A percentile compares a stretch with the other conserved stretches of the same genome.
Conservation (phyloP, 2,113 vertebrate genomes). For the Rhinoderma darwinii region DNA sequence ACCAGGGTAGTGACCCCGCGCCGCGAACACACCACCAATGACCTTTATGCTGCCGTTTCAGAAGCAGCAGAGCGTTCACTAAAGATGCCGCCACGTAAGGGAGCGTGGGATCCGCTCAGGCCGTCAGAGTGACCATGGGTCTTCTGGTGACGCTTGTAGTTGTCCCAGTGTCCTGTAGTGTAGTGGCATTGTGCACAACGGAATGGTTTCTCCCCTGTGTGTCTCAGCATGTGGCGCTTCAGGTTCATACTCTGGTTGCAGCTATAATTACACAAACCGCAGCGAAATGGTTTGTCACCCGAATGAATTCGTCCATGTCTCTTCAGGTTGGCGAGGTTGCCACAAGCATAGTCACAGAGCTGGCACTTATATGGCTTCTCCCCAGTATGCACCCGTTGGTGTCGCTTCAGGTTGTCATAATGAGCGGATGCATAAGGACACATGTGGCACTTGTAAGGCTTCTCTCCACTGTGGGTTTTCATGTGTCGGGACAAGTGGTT, state of each 20-base stretch:
- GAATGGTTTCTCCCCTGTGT: slow-evolving; percentile 95
- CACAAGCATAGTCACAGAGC: slow-evolving; percentile 92
- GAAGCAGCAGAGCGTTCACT: not conserved
- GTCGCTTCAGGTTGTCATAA: slow-evolving; percentile 96
- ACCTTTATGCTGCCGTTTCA: not conserved
- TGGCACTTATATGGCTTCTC: slow-evolving; percentile 93
- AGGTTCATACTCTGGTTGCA: slow-evolving; percentile 99
- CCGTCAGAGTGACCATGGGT: slow-evolving; percentile 86
- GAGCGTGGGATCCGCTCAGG: slow-evolving; percentile 76
- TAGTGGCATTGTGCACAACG: slow-evolving; percentile 91
- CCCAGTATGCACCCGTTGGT: slow-evolving; percentile 90
- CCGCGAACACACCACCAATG: not conserved
- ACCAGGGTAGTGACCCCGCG: too few relatives aligned
- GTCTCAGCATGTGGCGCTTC: slow-evolving; percentile 96
- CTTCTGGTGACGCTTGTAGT: slow-evolving; percentile 98
- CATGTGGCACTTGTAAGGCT: slow-evolving; percentile 93
- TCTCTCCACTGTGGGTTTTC: slow-evolving; percentile 98
- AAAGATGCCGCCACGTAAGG: not conserved
- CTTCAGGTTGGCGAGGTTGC: slow-evolving; percentile 97
- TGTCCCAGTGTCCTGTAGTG: slow-evolving; percentile 98
- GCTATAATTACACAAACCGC: slow-evolving; percentile 91
- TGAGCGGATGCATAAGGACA: slow-evolving; percentile 94
- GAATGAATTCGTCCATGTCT: slow-evolving; percentile 95
- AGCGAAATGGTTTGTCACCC: slow-evolving; percentile 94
- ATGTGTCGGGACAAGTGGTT: slow-evolving; percentile 97